Conservation (phyloP, 2,113 vertebrate genomes). For the Alethe diademata region DNA sequence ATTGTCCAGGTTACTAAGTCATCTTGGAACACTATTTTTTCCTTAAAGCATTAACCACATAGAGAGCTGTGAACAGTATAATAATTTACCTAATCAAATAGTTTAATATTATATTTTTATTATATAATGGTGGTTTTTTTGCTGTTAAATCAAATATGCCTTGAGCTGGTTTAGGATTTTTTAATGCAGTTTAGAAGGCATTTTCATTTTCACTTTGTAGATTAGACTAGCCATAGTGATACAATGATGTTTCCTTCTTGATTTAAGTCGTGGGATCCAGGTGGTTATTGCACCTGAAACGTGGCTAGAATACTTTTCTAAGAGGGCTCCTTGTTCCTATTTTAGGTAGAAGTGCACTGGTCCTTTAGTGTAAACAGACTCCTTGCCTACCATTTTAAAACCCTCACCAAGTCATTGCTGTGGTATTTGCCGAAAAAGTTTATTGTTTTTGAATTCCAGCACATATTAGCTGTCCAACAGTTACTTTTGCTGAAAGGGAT, state of each 20-base stretch:
- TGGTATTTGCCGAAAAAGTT: background rate
- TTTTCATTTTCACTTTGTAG: background rate
- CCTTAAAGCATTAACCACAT: background rate
- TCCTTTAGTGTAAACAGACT: background rate
- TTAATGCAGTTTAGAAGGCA: background rate
- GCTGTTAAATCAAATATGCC: background rate
- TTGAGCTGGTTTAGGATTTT: background rate
- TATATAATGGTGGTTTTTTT: background rate
- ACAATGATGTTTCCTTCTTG: background rate
- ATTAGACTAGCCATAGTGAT: background rate
- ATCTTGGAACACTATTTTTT: background rate
- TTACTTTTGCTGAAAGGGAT: conserved; percentile 3
- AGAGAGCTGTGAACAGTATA: background rate
- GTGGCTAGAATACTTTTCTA: background rate
- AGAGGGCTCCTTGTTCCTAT: background rate
- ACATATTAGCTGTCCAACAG: background rate
- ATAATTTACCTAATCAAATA: background rate
- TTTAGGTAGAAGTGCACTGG: background rate
- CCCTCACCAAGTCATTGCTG: background rate
- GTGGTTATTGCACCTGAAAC: background rate
- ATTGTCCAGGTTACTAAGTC: background rate
- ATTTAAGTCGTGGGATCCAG: background rate
- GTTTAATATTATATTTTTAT: background rate
- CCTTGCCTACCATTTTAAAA: background rate
- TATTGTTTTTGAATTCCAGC: background rate